Evolutionary conservation across 2,888 invertebrate species (phyloP).

Genomic region (Orthosia cruda): DNA sequence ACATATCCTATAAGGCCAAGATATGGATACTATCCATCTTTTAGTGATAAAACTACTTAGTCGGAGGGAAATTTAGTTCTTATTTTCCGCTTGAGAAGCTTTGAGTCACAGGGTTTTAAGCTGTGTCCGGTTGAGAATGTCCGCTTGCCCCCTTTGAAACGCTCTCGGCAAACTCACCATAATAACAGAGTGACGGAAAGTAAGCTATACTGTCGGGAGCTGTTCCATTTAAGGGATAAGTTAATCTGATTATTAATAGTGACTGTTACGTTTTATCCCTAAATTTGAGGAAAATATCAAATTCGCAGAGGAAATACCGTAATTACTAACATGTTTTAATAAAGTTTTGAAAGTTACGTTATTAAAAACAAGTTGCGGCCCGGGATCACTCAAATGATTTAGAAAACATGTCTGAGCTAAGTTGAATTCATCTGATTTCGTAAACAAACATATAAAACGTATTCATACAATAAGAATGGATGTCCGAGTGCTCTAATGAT

Average conservation of each 20-base stretch:
- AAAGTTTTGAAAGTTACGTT: neutral
- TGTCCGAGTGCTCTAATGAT: constrained; percentile 18
- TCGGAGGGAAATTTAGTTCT: constrained; percentile 16
- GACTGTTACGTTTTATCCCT: neutral
- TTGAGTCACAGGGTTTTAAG: constrained; percentile 1
- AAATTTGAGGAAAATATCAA: constrained; percentile 12
- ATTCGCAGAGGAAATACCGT: neutral
- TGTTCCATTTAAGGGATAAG: neutral
- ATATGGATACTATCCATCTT: constrained; percentile 6
- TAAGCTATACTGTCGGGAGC: neutral
- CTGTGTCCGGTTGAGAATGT: constrained; percentile 6
- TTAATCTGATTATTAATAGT: constrained; percentile 9
- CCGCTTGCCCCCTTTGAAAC: constrained; percentile 8
- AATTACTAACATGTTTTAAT: neutral
- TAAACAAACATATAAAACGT: neutral
- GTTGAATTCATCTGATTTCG: neutral
- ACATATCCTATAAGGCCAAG: constrained; percentile 7
- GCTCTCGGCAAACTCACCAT: constrained; percentile 7
- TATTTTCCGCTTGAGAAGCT: constrained; percentile 9
- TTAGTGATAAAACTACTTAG: constrained; percentile 4
- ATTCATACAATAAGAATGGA: neutral
- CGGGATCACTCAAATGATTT: neutral
- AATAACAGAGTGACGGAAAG: constrained; percentile 37
- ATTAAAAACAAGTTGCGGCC: neutral
- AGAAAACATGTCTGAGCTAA: neutral